phyloP scores from a whole-genome alignment of 2,113 vertebrate species.

The Hipposideros armiger region DNA sequence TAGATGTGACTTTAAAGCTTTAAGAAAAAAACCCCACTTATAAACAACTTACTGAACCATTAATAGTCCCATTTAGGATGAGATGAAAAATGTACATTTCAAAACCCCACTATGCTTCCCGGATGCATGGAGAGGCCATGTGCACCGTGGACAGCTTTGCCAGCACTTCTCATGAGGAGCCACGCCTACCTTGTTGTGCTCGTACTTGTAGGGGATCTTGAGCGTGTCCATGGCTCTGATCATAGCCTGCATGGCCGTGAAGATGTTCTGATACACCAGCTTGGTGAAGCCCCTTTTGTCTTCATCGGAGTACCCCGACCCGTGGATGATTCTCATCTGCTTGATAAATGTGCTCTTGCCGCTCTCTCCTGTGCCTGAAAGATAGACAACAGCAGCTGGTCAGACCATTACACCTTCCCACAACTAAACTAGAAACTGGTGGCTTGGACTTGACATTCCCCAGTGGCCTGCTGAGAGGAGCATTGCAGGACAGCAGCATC shows the following conservation, averaged over 20 bases:
- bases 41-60: background rate
- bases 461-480: background rate
- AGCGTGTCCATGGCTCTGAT: slow-evolving; percentile 96
- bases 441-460: background rate
- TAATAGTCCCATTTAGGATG: background rate
- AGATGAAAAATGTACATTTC: background rate
- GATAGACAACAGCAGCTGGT: slow-evolving; percentile 74
- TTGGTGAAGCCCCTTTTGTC: slow-evolving; percentile 96
- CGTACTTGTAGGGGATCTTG: slow-evolving; percentile 95
- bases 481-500: background rate
- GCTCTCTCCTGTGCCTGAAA: slow-evolving; percentile 92
- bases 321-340: slow-evolving; percentile 98
- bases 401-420: slow-evolving; percentile 44
- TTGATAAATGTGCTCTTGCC: slow-evolving; percentile 95
- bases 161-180: background rate
- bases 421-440: background rate
- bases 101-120: background rate
- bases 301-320: slow-evolving; percentile 97
- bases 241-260: slow-evolving; percentile 98
- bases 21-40: background rate
- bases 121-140: background rate
- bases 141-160: fast-evolving
- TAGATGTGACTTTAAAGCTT: background rate
- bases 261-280: slow-evolving; percentile 98
- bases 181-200: slow-evolving; percentile 94